These are phyloP conservation scores for Temnothorax curvispinosus DNA, from an alignment of 1,140 invertebrate genomes.

Conservation along the genomic window DNA sequence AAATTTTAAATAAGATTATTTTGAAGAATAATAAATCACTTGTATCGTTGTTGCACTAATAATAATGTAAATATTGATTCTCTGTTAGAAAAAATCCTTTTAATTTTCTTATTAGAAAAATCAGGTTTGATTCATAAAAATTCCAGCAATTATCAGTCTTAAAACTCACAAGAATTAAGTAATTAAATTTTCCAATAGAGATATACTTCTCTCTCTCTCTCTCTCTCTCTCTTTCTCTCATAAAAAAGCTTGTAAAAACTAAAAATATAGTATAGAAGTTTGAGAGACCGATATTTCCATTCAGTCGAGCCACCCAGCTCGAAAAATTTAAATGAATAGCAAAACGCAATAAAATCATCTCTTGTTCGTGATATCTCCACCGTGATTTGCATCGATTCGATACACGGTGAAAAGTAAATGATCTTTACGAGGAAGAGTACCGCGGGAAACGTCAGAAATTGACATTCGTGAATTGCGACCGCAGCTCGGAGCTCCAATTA, in stretches of 20 bases:
- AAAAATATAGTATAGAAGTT: not conserved
- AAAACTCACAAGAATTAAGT: not conserved
- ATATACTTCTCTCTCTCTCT: not conserved
- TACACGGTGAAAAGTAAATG: not conserved
- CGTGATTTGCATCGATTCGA: not conserved
- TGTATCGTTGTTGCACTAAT: not conserved
- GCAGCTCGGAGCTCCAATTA: constrained; percentile 14
- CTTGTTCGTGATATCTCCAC: not conserved
- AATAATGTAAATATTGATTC: not conserved
- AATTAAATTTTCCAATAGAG: not conserved
- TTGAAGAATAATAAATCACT: not conserved
- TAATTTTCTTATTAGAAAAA: not conserved
- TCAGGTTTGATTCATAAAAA: not conserved
- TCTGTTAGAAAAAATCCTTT: not conserved
- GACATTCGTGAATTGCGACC: not conserved
- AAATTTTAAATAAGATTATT: not conserved
- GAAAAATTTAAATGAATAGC: not conserved
- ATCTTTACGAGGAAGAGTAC: not conserved
- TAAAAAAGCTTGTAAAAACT: not conserved
- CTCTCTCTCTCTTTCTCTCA: not conserved
- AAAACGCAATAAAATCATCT: not conserved
- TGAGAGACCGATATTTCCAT: not conserved
- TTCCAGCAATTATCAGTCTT: not conserved
- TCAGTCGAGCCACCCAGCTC: too few species aligned
- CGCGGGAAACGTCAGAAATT: not conserved